Evolutionary conservation across 2,888 invertebrate species (phyloP).

Genomic region (Scaptomyza parva): DNA sequence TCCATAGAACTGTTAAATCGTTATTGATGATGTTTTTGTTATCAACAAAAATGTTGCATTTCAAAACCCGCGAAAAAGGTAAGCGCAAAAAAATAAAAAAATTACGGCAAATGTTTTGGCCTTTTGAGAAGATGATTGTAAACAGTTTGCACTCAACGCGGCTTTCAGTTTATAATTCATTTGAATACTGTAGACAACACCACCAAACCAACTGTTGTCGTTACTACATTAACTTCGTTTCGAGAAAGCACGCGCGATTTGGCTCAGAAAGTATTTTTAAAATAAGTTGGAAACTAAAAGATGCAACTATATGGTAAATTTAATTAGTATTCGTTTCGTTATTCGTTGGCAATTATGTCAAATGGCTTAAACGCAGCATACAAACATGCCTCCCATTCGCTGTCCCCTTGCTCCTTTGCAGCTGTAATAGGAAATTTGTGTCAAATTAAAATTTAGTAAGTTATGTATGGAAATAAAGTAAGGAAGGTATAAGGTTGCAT

Average conservation of each 20-base stretch:
- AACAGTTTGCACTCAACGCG: conserved; percentile 45
- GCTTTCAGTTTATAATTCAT: conserved; percentile 49
- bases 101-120: conserved; percentile 54
- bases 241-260: conserved; percentile 9
- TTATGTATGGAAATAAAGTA: not conserved
- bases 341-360: conserved; percentile 26
- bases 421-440: conserved; percentile 45
- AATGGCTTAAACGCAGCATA: conserved; percentile 19
- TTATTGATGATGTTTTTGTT: conserved; percentile 24
- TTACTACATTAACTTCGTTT: conserved; percentile 4
- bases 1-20: conserved; percentile 29
- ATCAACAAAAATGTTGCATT: conserved; percentile 52
- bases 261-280: conserved; percentile 5
- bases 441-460: conserved; percentile 12
- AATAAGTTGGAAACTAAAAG: conserved; percentile 6
- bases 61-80: conserved; percentile 25
- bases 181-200: conserved; percentile 30
- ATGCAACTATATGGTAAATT: conserved; percentile 17
- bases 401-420: conserved; percentile 10
- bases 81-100: conserved; percentile 41
- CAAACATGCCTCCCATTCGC: conserved; percentile 23
- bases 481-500: not conserved
- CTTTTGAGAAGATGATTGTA: conserved; percentile 36
- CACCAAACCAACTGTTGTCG: conserved; percentile 19
- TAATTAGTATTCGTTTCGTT: conserved; percentile 27